phyloP scores from a whole-genome alignment of 2,797 vertebrate genomes.

The Phylloscopus collybita region DNA sequence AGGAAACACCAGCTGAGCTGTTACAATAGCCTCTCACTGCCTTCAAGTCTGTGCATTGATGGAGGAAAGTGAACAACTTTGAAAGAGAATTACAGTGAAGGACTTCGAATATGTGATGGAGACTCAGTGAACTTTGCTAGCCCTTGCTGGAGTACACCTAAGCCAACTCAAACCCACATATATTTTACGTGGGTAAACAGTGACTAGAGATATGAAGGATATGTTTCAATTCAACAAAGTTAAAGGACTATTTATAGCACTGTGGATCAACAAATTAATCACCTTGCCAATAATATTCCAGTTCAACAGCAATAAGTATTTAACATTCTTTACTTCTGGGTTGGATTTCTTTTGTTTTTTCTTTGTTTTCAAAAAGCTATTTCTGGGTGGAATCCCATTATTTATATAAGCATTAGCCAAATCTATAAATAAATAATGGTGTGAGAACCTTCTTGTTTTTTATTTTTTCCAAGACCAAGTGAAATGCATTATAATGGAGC shows the following conservation, averaged over 20 bases:
- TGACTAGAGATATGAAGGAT: slow-evolving; percentile 27
- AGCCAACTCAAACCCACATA: neutral
- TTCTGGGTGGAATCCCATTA: neutral
- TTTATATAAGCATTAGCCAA: slow-evolving; percentile 1
- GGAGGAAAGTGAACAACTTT: neutral
- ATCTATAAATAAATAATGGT: neutral
- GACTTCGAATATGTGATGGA: neutral
- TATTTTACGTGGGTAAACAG: slow-evolving; percentile 40
- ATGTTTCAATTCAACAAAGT: slow-evolving; percentile 20
- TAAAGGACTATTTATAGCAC: slow-evolving; percentile 43
- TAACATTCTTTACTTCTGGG: neutral
- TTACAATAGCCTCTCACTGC: slow-evolving; percentile 15
- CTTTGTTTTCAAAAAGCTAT: neutral
- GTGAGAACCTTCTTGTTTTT: neutral
- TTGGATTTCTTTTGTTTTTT: neutral
- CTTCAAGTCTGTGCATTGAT: neutral
- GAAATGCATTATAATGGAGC: neutral
- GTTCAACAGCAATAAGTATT: neutral
- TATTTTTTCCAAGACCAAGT: neutral
- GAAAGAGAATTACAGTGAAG: neutral
- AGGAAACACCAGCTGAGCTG: slow-evolving; percentile 19
- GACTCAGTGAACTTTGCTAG: slow-evolving; percentile 9
- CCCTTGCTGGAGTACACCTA: slow-evolving; percentile 27
- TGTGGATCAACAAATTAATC: slow-evolving; percentile 33
- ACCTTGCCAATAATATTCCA: slow-evolving; percentile 8